phyloP scores from a whole-genome alignment of 2,888 invertebrate genomes.

The Diabrotica balteata region DNA sequence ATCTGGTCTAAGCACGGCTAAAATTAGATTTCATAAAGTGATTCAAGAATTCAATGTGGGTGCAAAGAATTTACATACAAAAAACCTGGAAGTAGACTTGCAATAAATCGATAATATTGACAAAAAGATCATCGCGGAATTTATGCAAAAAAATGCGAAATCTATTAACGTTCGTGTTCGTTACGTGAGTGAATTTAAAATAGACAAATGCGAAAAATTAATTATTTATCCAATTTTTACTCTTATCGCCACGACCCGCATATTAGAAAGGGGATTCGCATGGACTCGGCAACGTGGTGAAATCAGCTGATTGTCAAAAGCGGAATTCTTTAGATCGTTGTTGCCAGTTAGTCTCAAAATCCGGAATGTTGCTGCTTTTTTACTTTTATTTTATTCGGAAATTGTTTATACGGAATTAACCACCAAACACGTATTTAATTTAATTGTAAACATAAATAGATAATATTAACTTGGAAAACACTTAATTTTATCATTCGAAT shows the following conservation, averaged over 20 bases:
- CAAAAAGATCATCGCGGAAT: slow-evolving; percentile 1
- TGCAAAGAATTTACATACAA: slow-evolving; percentile 31
- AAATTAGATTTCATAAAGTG: slow-evolving; percentile 28
- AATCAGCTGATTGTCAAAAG: slow-evolving; percentile 31
- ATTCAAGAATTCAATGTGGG: slow-evolving; percentile 30
- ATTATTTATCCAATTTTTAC: slow-evolving; percentile 19
- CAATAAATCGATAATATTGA: slow-evolving; percentile 17
- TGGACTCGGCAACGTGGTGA: slow-evolving; percentile 20
- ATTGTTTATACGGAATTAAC: too few relatives aligned
- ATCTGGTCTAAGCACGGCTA: slow-evolving; percentile 24
- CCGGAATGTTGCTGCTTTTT: too few relatives aligned
- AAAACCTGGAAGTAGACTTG: slow-evolving; percentile 18
- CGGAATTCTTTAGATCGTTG: slow-evolving; percentile 6
- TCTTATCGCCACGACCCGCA: slow-evolving; percentile 13
- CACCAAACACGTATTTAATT: too few relatives aligned
- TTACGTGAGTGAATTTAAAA: slow-evolving; percentile 19
- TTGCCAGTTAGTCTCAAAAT: not conserved
- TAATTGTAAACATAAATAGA: too few relatives aligned
- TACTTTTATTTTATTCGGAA: too few relatives aligned
- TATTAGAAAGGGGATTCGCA: slow-evolving; percentile 10
- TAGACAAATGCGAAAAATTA: slow-evolving; percentile 17
- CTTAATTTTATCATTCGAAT: too few relatives aligned
- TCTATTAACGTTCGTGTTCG: not conserved
- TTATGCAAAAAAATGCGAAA: slow-evolving; percentile 1
- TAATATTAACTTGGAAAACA: too few relatives aligned